Conservation (phyloP, 2,888 invertebrate species). For the Thyatira batis region DNA sequence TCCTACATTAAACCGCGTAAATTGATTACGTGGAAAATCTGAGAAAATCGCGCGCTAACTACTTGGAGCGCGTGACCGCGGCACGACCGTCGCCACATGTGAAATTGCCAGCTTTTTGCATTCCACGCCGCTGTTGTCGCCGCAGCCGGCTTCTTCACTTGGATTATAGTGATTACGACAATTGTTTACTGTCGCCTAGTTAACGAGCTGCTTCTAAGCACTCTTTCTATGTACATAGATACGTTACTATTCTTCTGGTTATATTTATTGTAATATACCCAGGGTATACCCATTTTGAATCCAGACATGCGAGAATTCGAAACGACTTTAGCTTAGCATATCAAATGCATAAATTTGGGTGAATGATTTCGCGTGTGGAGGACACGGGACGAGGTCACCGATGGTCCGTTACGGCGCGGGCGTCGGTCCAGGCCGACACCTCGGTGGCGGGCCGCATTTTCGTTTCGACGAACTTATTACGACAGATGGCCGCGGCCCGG, state of each 20-base stretch:
- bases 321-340: neutral
- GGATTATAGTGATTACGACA: slow-evolving; percentile 54
- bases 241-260: neutral
- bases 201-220: slow-evolving; percentile 33
- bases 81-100: slow-evolving; percentile 52
- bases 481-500: slow-evolving; percentile 77
- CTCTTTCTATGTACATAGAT: neutral
- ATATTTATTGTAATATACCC: neutral
- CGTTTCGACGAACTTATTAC: slow-evolving; percentile 83
- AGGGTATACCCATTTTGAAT: neutral
- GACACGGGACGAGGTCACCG: slow-evolving; percentile 60
- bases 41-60: slow-evolving; percentile 71
- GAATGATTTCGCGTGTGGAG: slow-evolving; percentile 65
- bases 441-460: slow-evolving; percentile 63
- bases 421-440: slow-evolving; percentile 56
- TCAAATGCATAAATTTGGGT: slow-evolving; percentile 30
- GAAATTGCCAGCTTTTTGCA: slow-evolving; percentile 61
- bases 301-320: neutral
- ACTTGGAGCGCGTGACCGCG: slow-evolving; percentile 51
- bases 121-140: slow-evolving; percentile 50
- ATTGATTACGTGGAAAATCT: slow-evolving; percentile 78
- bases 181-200: slow-evolving; percentile 53
- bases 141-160: slow-evolving; percentile 44
- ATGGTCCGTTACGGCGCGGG: slow-evolving; percentile 66
- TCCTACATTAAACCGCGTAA: slow-evolving; percentile 63